Evolutionary conservation across 2,888 invertebrate species (phyloP).

Genomic region (Acanthacorydalis orientalis): DNA sequence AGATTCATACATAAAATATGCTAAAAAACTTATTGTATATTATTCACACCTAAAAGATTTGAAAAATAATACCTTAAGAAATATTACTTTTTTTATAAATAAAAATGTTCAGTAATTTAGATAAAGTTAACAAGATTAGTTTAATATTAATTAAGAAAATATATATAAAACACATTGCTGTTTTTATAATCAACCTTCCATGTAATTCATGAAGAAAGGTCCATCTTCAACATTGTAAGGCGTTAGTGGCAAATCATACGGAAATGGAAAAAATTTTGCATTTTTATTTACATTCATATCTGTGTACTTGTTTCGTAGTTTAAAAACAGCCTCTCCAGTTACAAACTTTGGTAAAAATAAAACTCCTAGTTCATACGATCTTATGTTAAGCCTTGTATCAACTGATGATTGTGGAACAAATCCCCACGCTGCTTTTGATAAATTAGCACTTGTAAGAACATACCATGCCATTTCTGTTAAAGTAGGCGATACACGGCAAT

Average conservation of each 20-base stretch:
- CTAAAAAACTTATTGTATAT: too few relatives aligned
- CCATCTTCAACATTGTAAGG: constrained; percentile 51
- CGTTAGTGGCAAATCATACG: constrained; percentile 67
- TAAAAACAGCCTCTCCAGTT: constrained; percentile 34
- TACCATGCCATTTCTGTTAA: constrained; percentile 59
- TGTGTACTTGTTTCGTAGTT: constrained; percentile 8
- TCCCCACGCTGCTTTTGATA: constrained; percentile 98
- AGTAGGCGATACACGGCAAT: constrained; percentile 58
- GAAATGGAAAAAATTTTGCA: constrained; percentile 39
- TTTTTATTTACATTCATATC: constrained; percentile 14
- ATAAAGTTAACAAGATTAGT: not conserved
- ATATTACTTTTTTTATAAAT: too few relatives aligned
- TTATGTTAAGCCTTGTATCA: constrained; percentile 43
- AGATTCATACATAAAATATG: too few relatives aligned
- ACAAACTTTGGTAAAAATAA: constrained; percentile 70
- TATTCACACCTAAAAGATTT: too few relatives aligned
- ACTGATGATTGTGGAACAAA: constrained; percentile 37
- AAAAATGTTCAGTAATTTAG: constrained; percentile 1
- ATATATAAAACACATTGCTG: not conserved
- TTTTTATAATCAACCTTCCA: not conserved
- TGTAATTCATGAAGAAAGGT: constrained; percentile 38
- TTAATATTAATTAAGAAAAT: not conserved
- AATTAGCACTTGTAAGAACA: constrained; percentile 80
- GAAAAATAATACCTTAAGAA: not conserved
- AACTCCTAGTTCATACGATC: constrained; percentile 86